phyloP scores from a whole-genome alignment of 2,113 vertebrate genomes.

The Callopanchax toddi region DNA sequence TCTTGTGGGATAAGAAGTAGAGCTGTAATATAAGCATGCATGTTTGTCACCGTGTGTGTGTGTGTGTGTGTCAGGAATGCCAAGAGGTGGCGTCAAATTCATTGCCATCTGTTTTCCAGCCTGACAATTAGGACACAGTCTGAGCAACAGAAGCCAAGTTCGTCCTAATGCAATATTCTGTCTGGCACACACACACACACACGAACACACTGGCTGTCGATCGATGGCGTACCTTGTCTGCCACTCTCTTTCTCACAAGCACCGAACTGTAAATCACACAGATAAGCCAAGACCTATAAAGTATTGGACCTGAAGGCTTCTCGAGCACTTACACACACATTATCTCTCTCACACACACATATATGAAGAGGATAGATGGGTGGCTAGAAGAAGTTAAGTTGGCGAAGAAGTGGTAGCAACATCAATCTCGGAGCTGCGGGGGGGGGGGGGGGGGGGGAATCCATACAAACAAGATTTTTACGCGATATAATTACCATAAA shows the following conservation, averaged over 20 bases:
- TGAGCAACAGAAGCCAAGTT: constrained; percentile 58
- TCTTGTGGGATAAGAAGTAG: constrained; percentile 26
- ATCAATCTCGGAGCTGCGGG: constrained; percentile 33
- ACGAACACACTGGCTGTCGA: constrained; percentile 40
- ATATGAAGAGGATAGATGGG: constrained; percentile 28
- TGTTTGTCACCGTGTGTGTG: constrained; percentile 10
- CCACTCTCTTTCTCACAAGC: constrained; percentile 60
- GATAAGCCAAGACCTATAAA: constrained; percentile 68
- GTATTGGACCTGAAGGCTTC: constrained; percentile 53
- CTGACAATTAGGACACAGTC: constrained; percentile 67
- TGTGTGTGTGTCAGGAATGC: constrained; percentile 24
- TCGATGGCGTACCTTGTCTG: constrained; percentile 66
- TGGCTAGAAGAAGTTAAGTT: constrained; percentile 24
- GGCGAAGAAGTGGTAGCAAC: constrained; percentile 21
- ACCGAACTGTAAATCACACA: constrained; percentile 60
- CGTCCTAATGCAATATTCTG: constrained; percentile 62
- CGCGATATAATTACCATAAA: constrained; percentile 16
- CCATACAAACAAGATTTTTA: neutral
- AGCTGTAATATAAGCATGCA: constrained; percentile 35
- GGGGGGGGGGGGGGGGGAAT: neutral
- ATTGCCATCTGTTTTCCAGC: constrained; percentile 62
- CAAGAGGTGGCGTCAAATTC: constrained; percentile 41
- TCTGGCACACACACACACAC: constrained; percentile 30
- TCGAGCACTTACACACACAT: constrained; percentile 15
- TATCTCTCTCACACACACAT: neutral